These are phyloP conservation scores for Hemithea aestivaria DNA, from an alignment of 2,888 invertebrate genomes.

Conservation along the genomic window DNA sequence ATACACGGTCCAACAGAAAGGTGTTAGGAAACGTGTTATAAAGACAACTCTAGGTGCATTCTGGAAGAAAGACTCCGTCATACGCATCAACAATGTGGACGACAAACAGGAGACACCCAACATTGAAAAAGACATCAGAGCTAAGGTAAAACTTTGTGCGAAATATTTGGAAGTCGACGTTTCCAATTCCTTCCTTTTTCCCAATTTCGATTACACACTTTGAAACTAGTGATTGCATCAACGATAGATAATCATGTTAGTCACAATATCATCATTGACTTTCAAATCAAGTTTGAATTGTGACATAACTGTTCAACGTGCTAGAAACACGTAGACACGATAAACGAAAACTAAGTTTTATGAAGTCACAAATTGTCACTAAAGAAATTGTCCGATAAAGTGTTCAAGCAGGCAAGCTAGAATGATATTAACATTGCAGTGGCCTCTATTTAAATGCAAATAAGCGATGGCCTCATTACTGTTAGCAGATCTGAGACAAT, in stretches of 20 bases:
- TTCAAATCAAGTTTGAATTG: conserved; percentile 25
- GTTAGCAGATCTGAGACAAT: conserved; percentile 27
- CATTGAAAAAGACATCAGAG: conserved; percentile 82
- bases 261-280: conserved; percentile 23
- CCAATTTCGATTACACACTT: conserved; percentile 1
- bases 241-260: conserved; percentile 19
- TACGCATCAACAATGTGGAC: conserved; percentile 85
- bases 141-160: conserved; percentile 73
- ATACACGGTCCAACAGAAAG: conserved; percentile 81
- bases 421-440: conserved; percentile 18
- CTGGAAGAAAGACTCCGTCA: conserved; percentile 83
- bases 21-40: conserved; percentile 80
- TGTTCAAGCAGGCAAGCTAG: conserved; percentile 6
- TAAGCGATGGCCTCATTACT: conserved; percentile 30
- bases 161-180: conserved; percentile 33
- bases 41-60: conserved; percentile 82
- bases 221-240: conserved; percentile 6
- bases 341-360: conserved; percentile 12
- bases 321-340: conserved; percentile 18
- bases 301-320: conserved; percentile 35
- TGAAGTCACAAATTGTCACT: no score
- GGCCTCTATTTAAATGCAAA: conserved; percentile 43
- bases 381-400: conserved; percentile 20
- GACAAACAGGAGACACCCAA: conserved; percentile 85
- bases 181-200: conserved; percentile 55